Base-by-base conservation (phyloP, 1,140 invertebrate species). In the Solenopsis invicta region DNA sequence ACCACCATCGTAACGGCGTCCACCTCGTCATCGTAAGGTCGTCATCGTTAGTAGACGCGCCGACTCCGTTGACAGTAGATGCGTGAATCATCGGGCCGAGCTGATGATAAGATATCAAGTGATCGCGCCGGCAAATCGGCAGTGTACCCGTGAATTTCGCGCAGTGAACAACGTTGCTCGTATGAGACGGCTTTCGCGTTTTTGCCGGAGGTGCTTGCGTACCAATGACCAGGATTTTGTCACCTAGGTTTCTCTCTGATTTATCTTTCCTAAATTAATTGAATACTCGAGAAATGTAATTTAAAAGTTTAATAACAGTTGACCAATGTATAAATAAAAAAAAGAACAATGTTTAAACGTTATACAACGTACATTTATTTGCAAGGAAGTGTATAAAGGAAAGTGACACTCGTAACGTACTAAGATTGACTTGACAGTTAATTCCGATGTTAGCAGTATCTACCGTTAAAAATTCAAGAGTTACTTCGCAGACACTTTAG, bases 41-140 rank as follows among this genome's bases (percentile, higher is more conserved):
- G 37, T 72, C 66, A 82, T 81, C 50, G 50, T 81, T n/a, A 59
- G 24, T 78, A 77, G 82, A 88, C 74, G 74, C 67, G 74, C 12
- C 67, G 59, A 66, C 59, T 75, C 62, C 37, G 29, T 34, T 86
- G 69, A 89, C 71, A 89, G 67, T 69, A 77, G 62, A 80, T 74
- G 85, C 62, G 88, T 90, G 54, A 89, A 89, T 74, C 88, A 56
- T 67, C 41, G 48, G n/a, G 29, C 10, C 52, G 69, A 50, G 34
- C 3, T 41, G 54, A 62, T 84, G n/a, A 75, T 75, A 74, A 54
- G 87, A 84, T 84, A 84, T 88, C 85, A 29, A 41, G 41, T 37
- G n/a, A 37, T 71, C 66, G 66, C 64, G 16, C n/a, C 76, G 45
- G n/a, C 13, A 16, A 71, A 61, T 81, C 64, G 75, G 2, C 77